Evolutionary conservation across 2,797 vertebrate species (phyloP), one percentile per base, ranked within the genome.

Genomic region (Hyperoplus lanceolatus): DNA sequence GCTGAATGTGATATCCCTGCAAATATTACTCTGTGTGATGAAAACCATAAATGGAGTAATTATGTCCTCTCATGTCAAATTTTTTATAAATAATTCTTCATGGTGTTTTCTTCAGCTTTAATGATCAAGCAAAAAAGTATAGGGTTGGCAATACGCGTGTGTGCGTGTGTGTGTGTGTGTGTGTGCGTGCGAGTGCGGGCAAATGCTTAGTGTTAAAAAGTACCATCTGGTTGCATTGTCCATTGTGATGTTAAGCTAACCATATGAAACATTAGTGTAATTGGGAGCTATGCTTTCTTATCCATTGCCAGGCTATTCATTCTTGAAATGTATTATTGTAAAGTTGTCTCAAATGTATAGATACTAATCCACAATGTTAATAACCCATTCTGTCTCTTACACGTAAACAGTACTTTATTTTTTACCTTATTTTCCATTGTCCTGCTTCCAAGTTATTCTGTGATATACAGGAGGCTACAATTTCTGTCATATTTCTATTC

Each of bases 181-280:
- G 15, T 13, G 10, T 67, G 55, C 58, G 21, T 5, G 14, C 66
- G 76, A 48, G 77, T 85, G 65, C 51, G 60, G 57, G 54, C 50
- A 69, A 81, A 65, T 66, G 86, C 87, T 87, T 82, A 89, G 61
- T 71, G 81, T 78, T 57, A 63, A 87, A 86, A 89, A 84, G 64
- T 41, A 45, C 90, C 92, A 90, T 94, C 90, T 92, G 90, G 74
- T 71, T 51, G 11, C 71, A 54, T 75, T 74, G 71, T 87, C 87
- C 80, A 46, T 84, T 51, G 60, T 89, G 88, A 90, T 79, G 78
- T 89, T 83, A 79, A 86, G 76, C 74, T 75, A 83, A 81, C 84
- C 73, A 76, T 80, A 83, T 57, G 85, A 85, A 92, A 90, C 84
- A 79, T 72, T 85, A 77, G 81, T 82, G 75, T 86, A 83, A 89